A percentile compares a stretch with the other conserved stretches of the same genome.
Evolutionary conservation across 2,888 invertebrate genomes (phyloP).

Genomic region (Cephus pulcher): DNA sequence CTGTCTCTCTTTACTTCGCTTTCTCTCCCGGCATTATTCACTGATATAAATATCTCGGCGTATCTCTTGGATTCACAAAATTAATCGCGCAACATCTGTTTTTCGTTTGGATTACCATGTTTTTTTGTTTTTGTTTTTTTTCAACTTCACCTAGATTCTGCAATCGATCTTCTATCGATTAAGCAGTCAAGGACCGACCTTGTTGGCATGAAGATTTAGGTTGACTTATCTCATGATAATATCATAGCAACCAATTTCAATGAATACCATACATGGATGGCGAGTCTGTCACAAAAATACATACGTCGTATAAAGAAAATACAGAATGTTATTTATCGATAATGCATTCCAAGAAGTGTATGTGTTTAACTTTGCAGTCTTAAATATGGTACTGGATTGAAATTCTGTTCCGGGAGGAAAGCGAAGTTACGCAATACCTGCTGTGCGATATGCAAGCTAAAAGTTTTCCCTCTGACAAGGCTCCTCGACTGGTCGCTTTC

Average conservation of each 20-base stretch:
- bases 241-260: not conserved
- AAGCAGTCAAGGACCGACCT: not conserved
- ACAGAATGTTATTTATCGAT: not conserved
- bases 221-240: not conserved
- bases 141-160: not conserved
- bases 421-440: not conserved
- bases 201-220: not conserved
- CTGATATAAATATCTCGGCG: not conserved
- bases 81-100: not conserved
- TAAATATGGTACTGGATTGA: not conserved
- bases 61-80: not conserved
- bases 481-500: not conserved
- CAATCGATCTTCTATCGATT: not conserved
- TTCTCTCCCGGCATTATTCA: not conserved
- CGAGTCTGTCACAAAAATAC: not conserved
- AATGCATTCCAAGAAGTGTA: not conserved
- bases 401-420: not conserved
- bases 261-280: not conserved
- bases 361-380: not conserved
- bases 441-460: not conserved
- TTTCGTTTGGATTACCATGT: not conserved
- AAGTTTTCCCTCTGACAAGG: not conserved
- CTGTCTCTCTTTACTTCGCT: not conserved
- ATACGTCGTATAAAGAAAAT: not conserved
- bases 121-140: not conserved